Evolutionary conservation across 2,888 invertebrate genomes (phyloP).

Genomic region (Taphrorychus bicolor): DNA sequence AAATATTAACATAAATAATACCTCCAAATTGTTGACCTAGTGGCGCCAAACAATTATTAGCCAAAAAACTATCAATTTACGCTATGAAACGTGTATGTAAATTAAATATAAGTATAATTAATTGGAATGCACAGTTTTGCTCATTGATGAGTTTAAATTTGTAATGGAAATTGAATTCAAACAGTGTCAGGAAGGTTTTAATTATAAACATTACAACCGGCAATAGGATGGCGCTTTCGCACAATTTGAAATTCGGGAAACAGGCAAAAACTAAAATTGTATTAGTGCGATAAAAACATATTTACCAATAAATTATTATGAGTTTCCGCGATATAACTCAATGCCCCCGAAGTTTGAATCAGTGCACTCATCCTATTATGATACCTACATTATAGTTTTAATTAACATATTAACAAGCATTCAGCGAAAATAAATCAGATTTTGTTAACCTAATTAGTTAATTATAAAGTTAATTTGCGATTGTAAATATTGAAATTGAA

Average conservation of each 20-base stretch:
- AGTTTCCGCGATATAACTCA: background rate
- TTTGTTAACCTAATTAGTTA: conserved; percentile 23
- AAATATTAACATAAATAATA: no score
- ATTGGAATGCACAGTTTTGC: conserved; percentile 1
- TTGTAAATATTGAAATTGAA: conserved; percentile 18
- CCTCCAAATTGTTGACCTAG: no score
- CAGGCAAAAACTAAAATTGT: background rate
- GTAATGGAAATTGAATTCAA: conserved; percentile 6
- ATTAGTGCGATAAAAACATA: background rate
- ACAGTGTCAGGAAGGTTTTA: conserved; percentile 3
- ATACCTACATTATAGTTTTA: conserved; percentile 7
- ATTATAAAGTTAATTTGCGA: conserved; percentile 25
- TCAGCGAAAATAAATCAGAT: conserved; percentile 20
- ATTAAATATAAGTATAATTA: conserved; percentile 3
- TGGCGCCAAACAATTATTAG: background rate
- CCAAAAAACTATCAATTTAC: background rate
- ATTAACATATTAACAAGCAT: conserved; percentile 21
- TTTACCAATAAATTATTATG: conserved; percentile 3
- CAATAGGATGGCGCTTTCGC: background rate
- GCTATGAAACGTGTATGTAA: background rate
- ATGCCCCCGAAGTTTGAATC: background rate
- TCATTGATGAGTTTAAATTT: conserved; percentile 4
- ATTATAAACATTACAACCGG: background rate
- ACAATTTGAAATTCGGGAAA: background rate
- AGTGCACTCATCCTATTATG: background rate